A percentile compares a stretch with the other conserved stretches of the same genome.
Conservation (phyloP, 2,113 vertebrate genomes). For the Formicarius rufipectus region DNA sequence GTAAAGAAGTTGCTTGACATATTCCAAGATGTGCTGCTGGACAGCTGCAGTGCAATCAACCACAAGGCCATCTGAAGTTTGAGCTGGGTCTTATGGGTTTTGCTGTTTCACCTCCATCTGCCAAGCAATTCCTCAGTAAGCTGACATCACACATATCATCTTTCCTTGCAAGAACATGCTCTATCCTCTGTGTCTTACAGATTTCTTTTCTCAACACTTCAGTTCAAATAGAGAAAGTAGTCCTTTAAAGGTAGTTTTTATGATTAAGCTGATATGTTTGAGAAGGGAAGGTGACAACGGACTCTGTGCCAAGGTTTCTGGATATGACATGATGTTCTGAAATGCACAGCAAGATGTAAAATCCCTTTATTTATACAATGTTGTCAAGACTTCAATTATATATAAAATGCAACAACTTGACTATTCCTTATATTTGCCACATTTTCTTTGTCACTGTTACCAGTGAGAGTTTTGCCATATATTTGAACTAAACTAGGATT, state of each 20-base stretch:
- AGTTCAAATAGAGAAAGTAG: background rate
- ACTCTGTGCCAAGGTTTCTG: background rate
- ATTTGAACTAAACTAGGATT: background rate
- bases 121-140: constrained; percentile 51
- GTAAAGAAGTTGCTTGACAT: background rate
- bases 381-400: accelerated
- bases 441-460: background rate
- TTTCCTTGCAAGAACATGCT: constrained; percentile 12
- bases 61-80: background rate
- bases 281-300: background rate
- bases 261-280: background rate
- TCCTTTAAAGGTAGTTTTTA: background rate
- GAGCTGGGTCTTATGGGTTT: background rate
- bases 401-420: background rate
- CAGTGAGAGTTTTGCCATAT: background rate
- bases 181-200: background rate
- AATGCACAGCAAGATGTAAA: background rate
- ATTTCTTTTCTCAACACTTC: background rate
- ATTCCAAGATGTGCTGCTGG: background rate
- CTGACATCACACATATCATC: constrained; percentile 22
- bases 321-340: background rate
- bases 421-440: background rate
- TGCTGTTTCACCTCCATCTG: constrained; percentile 35
- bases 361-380: background rate
- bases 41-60: constrained; percentile 55